Conservation (phyloP, 2,113 vertebrate species). For the Lontra canadensis region DNA sequence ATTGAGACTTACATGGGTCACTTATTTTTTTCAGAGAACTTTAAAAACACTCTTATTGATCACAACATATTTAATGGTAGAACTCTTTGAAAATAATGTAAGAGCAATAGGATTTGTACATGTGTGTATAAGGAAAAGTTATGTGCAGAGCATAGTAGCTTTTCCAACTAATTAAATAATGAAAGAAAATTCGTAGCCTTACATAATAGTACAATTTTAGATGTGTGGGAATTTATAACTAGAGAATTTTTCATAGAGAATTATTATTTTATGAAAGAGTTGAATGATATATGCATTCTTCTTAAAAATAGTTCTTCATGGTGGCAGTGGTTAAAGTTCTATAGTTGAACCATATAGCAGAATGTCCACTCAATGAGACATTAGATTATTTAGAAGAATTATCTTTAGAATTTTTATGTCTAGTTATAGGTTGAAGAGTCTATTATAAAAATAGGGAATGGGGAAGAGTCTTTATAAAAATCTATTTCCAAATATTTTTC, state of each 20-base stretch:
- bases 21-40: slow-evolving; percentile 42
- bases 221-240: slow-evolving; percentile 10
- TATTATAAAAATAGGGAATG: no score
- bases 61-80: slow-evolving; percentile 39
- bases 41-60: slow-evolving; percentile 21
- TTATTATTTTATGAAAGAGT: slow-evolving; percentile 38
- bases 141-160: not conserved
- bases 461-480: slow-evolving; percentile 36
- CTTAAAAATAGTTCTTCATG: not conserved
- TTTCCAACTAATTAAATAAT: slow-evolving; percentile 48
- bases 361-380: not conserved
- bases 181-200: slow-evolving; percentile 32
- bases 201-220: slow-evolving; percentile 17
- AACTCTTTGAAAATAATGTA: slow-evolving; percentile 46
- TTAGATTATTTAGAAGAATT: slow-evolving; percentile 43
- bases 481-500: slow-evolving; percentile 27
- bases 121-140: slow-evolving; percentile 28
- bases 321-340: not conserved
- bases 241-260: slow-evolving; percentile 17
- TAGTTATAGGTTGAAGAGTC: slow-evolving; percentile 8
- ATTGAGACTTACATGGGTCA: slow-evolving; percentile 27
- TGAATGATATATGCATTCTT: not conserved
- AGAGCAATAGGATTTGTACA: slow-evolving; percentile 32
- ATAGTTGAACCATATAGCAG: not conserved
- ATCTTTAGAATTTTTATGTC: slow-evolving; percentile 18